A percentile compares a stretch with the other conserved stretches of the same genome.
These are phyloP conservation scores for Linnaemya vulpina DNA, from an alignment of 2,888 invertebrate genomes.

Conservation along the genomic window DNA sequence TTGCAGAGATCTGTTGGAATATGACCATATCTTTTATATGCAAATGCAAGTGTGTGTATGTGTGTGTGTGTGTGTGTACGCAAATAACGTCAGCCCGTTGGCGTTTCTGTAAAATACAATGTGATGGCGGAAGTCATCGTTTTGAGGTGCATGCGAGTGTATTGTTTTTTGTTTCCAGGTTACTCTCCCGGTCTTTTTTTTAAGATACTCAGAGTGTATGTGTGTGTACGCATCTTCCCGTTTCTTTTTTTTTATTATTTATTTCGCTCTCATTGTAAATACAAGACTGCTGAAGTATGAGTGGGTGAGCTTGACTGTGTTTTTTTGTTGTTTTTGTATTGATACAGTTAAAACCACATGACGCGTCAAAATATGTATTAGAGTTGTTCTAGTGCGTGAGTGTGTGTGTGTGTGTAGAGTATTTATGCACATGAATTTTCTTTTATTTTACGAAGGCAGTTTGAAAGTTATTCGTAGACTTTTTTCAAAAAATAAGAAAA, in stretches of 20 bases:
- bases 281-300: not conserved
- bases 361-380: constrained; percentile 60
- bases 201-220: not conserved
- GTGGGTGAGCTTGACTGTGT: too few relatives aligned
- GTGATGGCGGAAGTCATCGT: constrained; percentile 56
- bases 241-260: constrained; percentile 31
- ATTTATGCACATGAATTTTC: not conserved
- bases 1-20: constrained; percentile 24
- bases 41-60: not conserved
- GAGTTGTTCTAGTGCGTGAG: not conserved
- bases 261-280: constrained; percentile 13
- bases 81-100: constrained; percentile 59
- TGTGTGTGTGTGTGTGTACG: not conserved
- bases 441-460: not conserved
- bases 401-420: not conserved
- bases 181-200: not conserved
- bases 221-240: constrained; percentile 3
- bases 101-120: constrained; percentile 55
- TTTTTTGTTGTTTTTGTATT: constrained; percentile 24
- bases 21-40: not conserved
- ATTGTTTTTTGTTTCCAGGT: not conserved
- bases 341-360: constrained; percentile 66
- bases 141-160: constrained; percentile 31
- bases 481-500: too few relatives aligned
- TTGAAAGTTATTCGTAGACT: not conserved